These are phyloP conservation scores for Oreohelix idahoensis DNA, from an alignment of 1,140 invertebrate species.

Conservation along the genomic window DNA sequence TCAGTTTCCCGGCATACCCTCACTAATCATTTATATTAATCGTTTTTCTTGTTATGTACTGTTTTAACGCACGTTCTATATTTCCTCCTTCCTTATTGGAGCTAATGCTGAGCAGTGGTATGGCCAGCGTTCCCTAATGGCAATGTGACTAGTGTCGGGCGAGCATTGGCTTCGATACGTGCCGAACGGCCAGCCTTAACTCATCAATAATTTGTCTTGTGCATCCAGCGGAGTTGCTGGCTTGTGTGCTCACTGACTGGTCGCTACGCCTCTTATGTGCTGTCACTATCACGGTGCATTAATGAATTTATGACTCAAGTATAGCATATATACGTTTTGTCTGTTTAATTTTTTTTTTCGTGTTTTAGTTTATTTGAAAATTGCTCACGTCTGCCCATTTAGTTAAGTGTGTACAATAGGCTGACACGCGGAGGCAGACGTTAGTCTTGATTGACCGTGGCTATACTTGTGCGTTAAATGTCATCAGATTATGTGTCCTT, in stretches of 20 bases:
- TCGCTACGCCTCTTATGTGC: not conserved
- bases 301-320: too few species aligned
- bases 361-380: too few species aligned
- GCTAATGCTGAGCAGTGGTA: too few species aligned
- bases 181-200: conserved; percentile 19
- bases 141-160: not conserved
- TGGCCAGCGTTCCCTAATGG: not conserved
- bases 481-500: not conserved
- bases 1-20: too few species aligned
- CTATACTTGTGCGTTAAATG: conserved; percentile 3
- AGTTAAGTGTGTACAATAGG: not conserved
- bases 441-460: not conserved
- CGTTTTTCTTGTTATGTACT: too few species aligned
- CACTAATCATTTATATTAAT: too few species aligned
- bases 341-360: too few species aligned
- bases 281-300: too few species aligned
- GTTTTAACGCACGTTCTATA: too few species aligned
- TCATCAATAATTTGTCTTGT: conserved; percentile 26
- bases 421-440: not conserved
- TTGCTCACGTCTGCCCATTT: too few species aligned
- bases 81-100: too few species aligned
- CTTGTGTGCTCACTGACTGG: not conserved
- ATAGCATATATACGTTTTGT: too few species aligned
- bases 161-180: conserved; percentile 1
- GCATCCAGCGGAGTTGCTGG: conserved; percentile 7